Evolutionary conservation across 2,113 vertebrate species (phyloP).

Genomic region (Tapirus terrestris): DNA sequence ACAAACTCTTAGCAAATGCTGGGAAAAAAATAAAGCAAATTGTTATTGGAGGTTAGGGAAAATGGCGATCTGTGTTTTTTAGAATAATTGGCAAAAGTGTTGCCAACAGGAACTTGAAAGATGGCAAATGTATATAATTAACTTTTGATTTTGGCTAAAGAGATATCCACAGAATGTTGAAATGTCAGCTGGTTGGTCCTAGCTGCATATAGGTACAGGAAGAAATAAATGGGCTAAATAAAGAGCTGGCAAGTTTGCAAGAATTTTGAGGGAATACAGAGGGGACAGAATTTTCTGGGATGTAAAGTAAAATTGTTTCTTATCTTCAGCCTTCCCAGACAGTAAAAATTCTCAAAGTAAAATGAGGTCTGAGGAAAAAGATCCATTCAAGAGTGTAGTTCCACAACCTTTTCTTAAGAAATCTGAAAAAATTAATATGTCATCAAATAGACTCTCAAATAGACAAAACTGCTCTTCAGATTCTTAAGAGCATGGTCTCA

Average conservation of each 20-base stretch:
- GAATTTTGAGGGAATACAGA: constrained; percentile 62
- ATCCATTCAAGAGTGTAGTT: constrained; percentile 15
- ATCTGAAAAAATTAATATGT: constrained; percentile 1
- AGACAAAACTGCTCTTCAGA: not conserved
- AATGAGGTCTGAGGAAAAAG: constrained; percentile 36
- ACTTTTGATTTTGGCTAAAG: constrained; percentile 68
- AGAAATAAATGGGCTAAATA: constrained; percentile 68
- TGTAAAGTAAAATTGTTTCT: constrained; percentile 62
- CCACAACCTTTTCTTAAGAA: not conserved
- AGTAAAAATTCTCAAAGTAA: constrained; percentile 54
- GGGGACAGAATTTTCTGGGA: constrained; percentile 48
- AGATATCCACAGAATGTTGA: constrained; percentile 63
- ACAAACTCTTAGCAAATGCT: constrained; percentile 74
- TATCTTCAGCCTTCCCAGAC: constrained; percentile 62
- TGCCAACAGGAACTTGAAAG: constrained; percentile 42
- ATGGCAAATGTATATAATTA: constrained; percentile 54
- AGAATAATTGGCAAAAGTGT: constrained; percentile 56
- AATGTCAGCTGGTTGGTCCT: constrained; percentile 66
- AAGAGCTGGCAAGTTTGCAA: constrained; percentile 67
- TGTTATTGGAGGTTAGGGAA: constrained; percentile 64
- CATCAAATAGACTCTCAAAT: not conserved
- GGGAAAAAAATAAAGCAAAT: constrained; percentile 69
- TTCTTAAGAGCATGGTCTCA: not conserved
- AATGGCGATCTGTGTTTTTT: constrained; percentile 47
- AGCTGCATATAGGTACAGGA: constrained; percentile 63